Evolutionary conservation across 1,140 invertebrate species (phyloP).

Genomic region (Dreissena polymorpha): DNA sequence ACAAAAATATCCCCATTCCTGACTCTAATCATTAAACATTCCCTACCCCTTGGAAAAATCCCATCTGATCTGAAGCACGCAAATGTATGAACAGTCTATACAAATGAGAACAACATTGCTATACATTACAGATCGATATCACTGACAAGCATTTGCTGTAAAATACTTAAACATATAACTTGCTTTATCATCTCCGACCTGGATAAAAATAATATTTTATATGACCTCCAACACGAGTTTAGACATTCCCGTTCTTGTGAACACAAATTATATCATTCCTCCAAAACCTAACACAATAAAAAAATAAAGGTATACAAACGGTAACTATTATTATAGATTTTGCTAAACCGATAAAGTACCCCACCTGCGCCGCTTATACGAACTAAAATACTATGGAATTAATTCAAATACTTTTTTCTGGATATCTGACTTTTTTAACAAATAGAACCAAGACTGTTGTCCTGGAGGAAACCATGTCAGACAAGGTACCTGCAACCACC

Average conservation of each 20-base stretch:
- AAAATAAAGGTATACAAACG: constrained; percentile 30
- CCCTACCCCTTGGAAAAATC: constrained; percentile 24
- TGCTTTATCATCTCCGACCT: constrained; percentile 50
- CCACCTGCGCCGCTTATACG: constrained; percentile 28
- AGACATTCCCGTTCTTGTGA: constrained; percentile 37
- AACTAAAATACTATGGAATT: constrained; percentile 52
- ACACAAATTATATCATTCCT: constrained; percentile 52
- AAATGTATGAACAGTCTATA: constrained; percentile 52
- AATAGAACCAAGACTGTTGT: constrained; percentile 50
- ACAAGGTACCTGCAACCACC: not conserved
- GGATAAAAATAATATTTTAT: constrained; percentile 43
- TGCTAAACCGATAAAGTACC: constrained; percentile 45
- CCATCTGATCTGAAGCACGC: constrained; percentile 55
- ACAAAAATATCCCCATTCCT: not conserved
- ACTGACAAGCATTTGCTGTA: constrained; percentile 61
- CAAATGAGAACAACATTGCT: constrained; percentile 56
- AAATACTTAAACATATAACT: constrained; percentile 61
- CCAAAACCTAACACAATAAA: constrained; percentile 24
- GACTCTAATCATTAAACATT: constrained; percentile 28
- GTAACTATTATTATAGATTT: constrained; percentile 58
- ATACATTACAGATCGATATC: constrained; percentile 59
- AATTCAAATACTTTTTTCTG: constrained; percentile 5
- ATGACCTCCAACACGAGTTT: constrained; percentile 56
- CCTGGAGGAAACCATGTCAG: constrained; percentile 42
- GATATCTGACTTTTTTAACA: constrained; percentile 38